Evolutionary conservation across 2,888 invertebrate species (phyloP), one percentile per base, ranked within the genome.

Genomic region (Julus scanicus): DNA sequence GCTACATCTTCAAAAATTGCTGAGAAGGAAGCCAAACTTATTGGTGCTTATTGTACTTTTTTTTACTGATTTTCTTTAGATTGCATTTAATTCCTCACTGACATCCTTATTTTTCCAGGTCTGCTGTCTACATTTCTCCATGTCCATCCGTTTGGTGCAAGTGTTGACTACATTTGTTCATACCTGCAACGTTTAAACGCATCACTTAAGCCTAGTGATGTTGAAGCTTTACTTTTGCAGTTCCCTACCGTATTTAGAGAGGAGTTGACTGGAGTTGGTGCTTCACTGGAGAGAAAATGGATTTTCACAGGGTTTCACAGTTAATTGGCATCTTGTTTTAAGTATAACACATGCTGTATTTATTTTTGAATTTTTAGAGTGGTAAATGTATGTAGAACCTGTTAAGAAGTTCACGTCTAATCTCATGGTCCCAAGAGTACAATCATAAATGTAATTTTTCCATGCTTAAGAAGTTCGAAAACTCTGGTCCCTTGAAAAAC

Each of bases 61-160:
- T 71, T n/a, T 63, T 5, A n/a, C n/a, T n/a, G 20, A 29, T 20
- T 63, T 29, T 29, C 29, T 29, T 29, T 29, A 29, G 29, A 29
- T 29, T 29, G 29, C 29, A 57, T 57, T 57, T 57, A 57, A 57
- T 17, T 44, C 44, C 8, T 84, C 84, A n/a, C 29, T 29, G 29
- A 29, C 29, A 29, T 29, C 4, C 49, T 86, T 57, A n/a, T 83
- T 84, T 86, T 86, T 90, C 6, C 91, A 93, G 94, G 94, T 91
- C 94, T 98, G 89, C 95, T 97, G 91, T 96, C 98, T 5, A 96
- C 97, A 9, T 98, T 97, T 93, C 94, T 98, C 88, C 95, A 97
- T 93, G 96, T 98, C 71, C 98, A 98, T 93, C 98, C 98, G 0
- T 96, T 96, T 91, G 98, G 98, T 86, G 97, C 98, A 1, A 96